Evolutionary conservation across 2,888 invertebrate genomes (phyloP), one percentile per base, ranked within the genome.

Genomic region (Eledona agricola): DNA sequence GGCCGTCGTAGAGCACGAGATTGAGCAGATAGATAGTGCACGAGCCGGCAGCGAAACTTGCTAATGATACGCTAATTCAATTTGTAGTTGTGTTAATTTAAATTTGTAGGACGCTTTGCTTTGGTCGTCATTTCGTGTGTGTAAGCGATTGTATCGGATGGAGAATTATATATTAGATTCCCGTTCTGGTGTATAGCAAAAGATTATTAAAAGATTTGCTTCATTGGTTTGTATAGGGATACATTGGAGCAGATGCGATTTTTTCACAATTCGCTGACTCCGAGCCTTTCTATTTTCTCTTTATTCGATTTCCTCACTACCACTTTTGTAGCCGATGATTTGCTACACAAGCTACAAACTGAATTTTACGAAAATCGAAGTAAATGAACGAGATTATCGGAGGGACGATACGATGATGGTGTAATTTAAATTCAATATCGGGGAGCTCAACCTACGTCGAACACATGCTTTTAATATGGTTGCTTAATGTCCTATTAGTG

Each of bases 401-500:
- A 11, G 11, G 23, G 17, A 17, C 32, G 20, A 12, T 12, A 20
- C 29, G 47, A 35, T 47, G 35, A 38, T 23, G 4, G 38, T 49
- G 19, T 42, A 40, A 58, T 58, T 54, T 56, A 56, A 43, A 58
- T 58, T 58, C 56, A 56, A 56, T 58, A 56, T 58, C 53, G 38
- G 29, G 49, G 25, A 28, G 31, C 20, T n/a, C n/a, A n/a, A n/a
- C 35, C 26, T 50, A 46, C 54, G 51, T 49, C 47, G 28, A 53
- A 51, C 58, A 57, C 46, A 56, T 59, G 58, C 58, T 46, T 45
- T 56, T 62, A 60, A 62, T 60, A 52, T 60, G 54, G 37, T 49
- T 56, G 34, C 46, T 47, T 57, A 58, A 62, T 60, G 59, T 57
- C 35, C 57, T 53, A 58, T 61, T 58, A 59, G 56, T 58, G 52